Base-by-base conservation (phyloP, 2,797 vertebrate genomes). In the Hirundo rustica region DNA sequence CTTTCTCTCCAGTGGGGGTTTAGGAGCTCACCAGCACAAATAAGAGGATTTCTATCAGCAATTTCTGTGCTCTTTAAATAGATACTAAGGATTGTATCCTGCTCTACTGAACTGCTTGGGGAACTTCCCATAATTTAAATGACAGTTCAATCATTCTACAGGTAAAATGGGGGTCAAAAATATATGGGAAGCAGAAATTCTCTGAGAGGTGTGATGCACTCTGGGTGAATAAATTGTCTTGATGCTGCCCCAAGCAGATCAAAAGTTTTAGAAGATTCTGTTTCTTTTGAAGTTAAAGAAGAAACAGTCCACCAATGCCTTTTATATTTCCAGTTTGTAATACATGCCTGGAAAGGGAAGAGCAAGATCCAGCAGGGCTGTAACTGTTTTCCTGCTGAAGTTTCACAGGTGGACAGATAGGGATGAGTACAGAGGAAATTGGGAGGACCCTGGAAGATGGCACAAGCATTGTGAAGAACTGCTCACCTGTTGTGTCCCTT, bases 401-500 rank as follows among this genome's bases (percentile, higher is more conserved):
- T 66, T 70, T 82, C 30, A 22, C n/a, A 85, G 20, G 8, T n/a
- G 18, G 13, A 13, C 10, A 17, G 18, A 34, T 1, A 54, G 27
- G 48, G 0, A 0, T 19, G 7, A 6, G 26, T n/a, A 50, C 13
- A 54, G 36, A 29, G 15, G 34, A 32, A 55, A n/a, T 6, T 47
- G 16, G 29, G 12, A 82, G 42, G 25, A 53, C 5, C 7, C 34
- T 34, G 70, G 25, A 26, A 36, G 40, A 47, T 22, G 29, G 11
- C 3, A 1, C 18, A 14, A 75, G 19, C 2, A 0, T 15, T 44
- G 26, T 19, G 62, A 68, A 42, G 50, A 85, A 32, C 29, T 53
- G 50, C 36, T 38, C 29, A 38, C 18, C 8, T 60, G 36, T 5
- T 0, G 0, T 5, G 2, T 18, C 23, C 51, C 36, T 54, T 15